A percentile compares a stretch with the other conserved stretches of the same genome.
Evolutionary conservation across 2,888 invertebrate genomes (phyloP).

Genomic region (Campoletis raptor): DNA sequence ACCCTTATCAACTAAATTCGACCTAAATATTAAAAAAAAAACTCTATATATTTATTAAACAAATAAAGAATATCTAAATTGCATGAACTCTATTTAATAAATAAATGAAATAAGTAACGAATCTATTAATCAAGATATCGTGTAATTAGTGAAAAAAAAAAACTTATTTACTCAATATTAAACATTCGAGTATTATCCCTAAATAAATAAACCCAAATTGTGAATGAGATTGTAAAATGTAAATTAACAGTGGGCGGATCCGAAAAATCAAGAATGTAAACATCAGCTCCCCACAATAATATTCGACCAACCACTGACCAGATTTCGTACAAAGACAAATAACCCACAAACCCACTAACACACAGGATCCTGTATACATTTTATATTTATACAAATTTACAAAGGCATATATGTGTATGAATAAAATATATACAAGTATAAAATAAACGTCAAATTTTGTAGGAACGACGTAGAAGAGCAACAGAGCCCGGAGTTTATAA

Average conservation of each 20-base stretch:
- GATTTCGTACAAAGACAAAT: conserved; percentile 1
- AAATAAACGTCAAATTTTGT: not conserved
- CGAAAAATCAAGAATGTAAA: conserved; percentile 33
- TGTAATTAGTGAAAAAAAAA: not conserved
- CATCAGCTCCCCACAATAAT: not conserved
- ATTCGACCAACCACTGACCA: conserved; percentile 20
- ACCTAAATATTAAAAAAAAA: not conserved
- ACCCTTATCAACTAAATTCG: not conserved
- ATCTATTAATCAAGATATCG: not conserved
- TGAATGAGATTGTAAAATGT: not conserved
- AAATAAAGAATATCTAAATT: not conserved
- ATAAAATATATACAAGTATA: not conserved
- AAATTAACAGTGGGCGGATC: conserved; percentile 12
- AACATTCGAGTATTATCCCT: not conserved
- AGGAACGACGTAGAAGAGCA: conserved; percentile 70
- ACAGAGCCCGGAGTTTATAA: conserved; percentile 71
- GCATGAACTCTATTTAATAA: not conserved
- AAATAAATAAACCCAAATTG: not conserved
- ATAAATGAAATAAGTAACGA: not conserved
- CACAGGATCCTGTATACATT: not conserved
- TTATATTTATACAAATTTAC: not conserved
- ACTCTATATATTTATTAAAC: not conserved
- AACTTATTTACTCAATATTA: no score
- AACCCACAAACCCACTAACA: not conserved
- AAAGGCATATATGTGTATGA: not conserved